Base-by-base conservation (phyloP, 1,140 invertebrate genomes). In the Sycophila sp. region DNA sequence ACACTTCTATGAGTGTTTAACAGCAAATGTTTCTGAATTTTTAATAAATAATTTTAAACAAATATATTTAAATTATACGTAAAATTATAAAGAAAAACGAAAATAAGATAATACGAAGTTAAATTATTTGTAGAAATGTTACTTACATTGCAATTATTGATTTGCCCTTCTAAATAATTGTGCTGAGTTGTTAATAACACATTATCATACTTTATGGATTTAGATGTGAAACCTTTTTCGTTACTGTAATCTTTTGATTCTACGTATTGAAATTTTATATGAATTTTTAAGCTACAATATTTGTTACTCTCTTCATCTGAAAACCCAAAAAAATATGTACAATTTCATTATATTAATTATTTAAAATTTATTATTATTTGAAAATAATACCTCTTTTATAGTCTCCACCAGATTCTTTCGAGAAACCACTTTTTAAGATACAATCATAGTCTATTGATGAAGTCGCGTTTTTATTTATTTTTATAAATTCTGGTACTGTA, bases 381-480 rank as follows among this genome's bases (percentile, higher is more conserved):
- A 22, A 47, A 47, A 10, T 47, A 47, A 45, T 71, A 76, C 40
- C 28, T 45, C 58, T 70, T 78, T 65, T 69, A 62, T 26, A 62
- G 30, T 49, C 32, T 71, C 68, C 26, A 71, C 34, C 38, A 40
- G 34, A 13, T 30, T 60, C 56, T 28, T 28, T 60, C 32, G 19
- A 49, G 40, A 17, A 15, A 1, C 38, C 3, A 51, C 24, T 59
- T 28, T 60, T 60, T n/a, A 86, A 58, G 36, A 79, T 75, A 68
- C 82, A 86, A 36, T 76, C 70, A 47, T 83, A 73, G 45, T 82
- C 76, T 45, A 85, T 62, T 56, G 66, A 63, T 19, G 65, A 79
- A n/a, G 63, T 75, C 2, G 38, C 71, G 64, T 73, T 79, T 58
- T 73, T 59, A 36, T 59, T 69, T 28, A 56, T 76, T 70, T 78